These are phyloP conservation scores for Rhagoletis zephyria DNA, from an alignment of 1,140 invertebrate species.

Conservation along the genomic window DNA sequence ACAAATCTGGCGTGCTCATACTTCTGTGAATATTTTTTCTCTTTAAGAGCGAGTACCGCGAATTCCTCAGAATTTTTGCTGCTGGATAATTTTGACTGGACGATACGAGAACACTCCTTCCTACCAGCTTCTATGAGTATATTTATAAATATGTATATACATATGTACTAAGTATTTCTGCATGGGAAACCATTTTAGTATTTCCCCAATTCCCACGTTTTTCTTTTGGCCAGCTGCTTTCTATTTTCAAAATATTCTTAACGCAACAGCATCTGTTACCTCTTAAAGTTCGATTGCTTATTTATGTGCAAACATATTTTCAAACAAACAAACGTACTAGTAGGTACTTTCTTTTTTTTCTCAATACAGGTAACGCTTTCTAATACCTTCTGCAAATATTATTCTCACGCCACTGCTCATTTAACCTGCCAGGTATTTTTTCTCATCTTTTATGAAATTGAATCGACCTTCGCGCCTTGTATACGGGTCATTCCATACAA, in stretches of 20 bases:
- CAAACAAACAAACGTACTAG: neutral
- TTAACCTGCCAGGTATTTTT: constrained; percentile 1
- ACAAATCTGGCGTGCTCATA: no score
- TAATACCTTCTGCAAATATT: neutral
- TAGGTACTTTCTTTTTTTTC: neutral
- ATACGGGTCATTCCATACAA: no score
- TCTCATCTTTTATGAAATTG: neutral
- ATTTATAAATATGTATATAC: neutral
- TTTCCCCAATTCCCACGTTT: neutral
- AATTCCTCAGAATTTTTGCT: no score
- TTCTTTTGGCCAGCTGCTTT: neutral
- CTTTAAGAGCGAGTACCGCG: no score
- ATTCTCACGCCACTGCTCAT: neutral
- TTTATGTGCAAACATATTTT: no score
- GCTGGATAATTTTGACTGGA: no score
- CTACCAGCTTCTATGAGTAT: neutral
- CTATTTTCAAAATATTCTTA: neutral
- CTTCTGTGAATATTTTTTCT: no score
- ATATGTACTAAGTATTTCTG: neutral
- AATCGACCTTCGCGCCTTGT: neutral
- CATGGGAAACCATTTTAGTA: neutral
- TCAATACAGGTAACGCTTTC: neutral
- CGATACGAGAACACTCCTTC: no score
- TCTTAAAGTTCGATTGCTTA: neutral
- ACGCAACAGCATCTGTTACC: constrained; percentile 22